Evolutionary conservation across 1,140 invertebrate species (phyloP), one percentile per base, ranked within the genome.

Genomic region (Camponotus floridanus): DNA sequence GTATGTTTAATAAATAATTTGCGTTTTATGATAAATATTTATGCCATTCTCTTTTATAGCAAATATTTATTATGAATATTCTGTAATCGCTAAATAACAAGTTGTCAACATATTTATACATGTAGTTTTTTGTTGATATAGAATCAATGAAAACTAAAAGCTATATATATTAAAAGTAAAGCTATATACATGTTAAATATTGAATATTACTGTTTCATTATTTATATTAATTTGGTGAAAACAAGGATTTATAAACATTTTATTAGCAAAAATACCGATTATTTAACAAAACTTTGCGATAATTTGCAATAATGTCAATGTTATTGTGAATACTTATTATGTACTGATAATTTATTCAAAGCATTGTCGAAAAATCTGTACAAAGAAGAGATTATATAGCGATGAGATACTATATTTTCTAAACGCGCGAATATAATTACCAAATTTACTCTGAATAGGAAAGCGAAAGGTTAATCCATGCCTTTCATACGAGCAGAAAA

Each of bases 281-380:
- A 15, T 48, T 70, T 68, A 7, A 26, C 7, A 15, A 9, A 71
- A 1, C 9, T 51, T 15, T 51, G 8, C 9, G 21, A 3, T 31
- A 18, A 33, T 2, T 55, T 55, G 33, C 8, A 73, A 73, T n/a
- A 0, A 1, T n/a, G 31, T 18, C 51, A 33, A 11, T 15, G 39
- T 73, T 55, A 55, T 39, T 31, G 26, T 1, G 26, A 26, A 26
- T 26, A 26, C n/a, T 15, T 15, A 15, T 48, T 15, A 59, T 9
- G 1, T 21, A 74, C n/a, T 36, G 13, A n/a, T 31, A 9, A 0
- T 45, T 45, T 76, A 64, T 64, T 76, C 5, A 76, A 76, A 76
- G 15, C 1, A 42, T 5, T 76, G 8, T 45, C 26, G 42, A 62
- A 13, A 13, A 42, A n/a, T 7, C 42, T 42, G 11, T 42, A 62